Percentiles rank a stretch among this genome's conserved stretches.
Conservation (phyloP, 2,888 invertebrate genomes). For the Perithous albicinctus region DNA sequence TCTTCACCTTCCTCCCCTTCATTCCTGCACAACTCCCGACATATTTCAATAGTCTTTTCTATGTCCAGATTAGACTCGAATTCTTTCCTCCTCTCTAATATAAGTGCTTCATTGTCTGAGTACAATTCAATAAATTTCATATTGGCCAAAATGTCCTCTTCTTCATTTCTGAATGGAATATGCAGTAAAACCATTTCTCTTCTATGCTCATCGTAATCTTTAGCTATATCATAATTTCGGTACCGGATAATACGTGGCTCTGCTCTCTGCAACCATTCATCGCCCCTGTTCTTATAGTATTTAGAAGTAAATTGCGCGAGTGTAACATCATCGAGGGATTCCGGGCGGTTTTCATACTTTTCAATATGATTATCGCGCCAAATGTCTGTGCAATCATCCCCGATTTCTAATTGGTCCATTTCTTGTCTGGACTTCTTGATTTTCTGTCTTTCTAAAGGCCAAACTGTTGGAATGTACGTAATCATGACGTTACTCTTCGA, state of each 20-base stretch:
- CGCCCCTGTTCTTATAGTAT: slow-evolving; percentile 37
- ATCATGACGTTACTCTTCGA: neutral
- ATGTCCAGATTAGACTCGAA: slow-evolving; percentile 79
- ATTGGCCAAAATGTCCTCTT: slow-evolving; percentile 77
- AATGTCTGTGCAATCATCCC: neutral
- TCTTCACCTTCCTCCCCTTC: slow-evolving; percentile 61
- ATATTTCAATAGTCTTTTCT: slow-evolving; percentile 71
- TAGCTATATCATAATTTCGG: slow-evolving; percentile 79
- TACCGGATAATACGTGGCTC: slow-evolving; percentile 77
- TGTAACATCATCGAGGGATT: neutral
- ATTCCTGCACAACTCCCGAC: slow-evolving; percentile 32
- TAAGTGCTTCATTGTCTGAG: slow-evolving; percentile 75
- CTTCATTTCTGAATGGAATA: slow-evolving; percentile 80
- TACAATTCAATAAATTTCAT: slow-evolving; percentile 77
- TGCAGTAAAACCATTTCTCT: slow-evolving; percentile 72
- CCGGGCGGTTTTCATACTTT: neutral
- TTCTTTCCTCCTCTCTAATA: slow-evolving; percentile 74
- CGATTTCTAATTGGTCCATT: neutral
- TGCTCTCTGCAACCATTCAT: too few species aligned
- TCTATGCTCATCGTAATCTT: slow-evolving; percentile 77
- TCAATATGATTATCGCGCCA: neutral
- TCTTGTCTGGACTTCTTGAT: neutral
- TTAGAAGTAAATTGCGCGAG: neutral
- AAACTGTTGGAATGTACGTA: neutral
- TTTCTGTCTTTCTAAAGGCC: neutral